These are phyloP conservation scores for Numenius arquata DNA, from an alignment of 2,113 vertebrate species.

Conservation along the genomic window DNA sequence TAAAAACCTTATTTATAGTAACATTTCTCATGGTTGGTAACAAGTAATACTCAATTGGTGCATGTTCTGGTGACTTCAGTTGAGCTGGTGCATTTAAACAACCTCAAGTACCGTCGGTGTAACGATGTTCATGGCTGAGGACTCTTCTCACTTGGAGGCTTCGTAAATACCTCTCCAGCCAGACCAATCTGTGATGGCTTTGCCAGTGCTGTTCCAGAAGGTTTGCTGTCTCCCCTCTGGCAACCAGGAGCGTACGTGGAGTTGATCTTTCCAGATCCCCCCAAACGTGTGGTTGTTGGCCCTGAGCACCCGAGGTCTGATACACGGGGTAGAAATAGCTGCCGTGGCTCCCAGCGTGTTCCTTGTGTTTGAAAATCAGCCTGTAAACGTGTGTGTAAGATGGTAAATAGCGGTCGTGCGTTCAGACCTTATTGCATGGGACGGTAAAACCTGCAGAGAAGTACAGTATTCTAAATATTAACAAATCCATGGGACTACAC, in stretches of 20 bases:
- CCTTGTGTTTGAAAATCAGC: neutral
- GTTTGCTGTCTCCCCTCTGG: neutral
- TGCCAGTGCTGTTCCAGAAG: too few relatives aligned
- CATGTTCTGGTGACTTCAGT: neutral
- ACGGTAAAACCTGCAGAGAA: neutral
- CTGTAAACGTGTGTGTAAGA: accelerated
- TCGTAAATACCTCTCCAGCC: too few relatives aligned
- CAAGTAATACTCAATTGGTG: neutral
- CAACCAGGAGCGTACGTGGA: accelerated
- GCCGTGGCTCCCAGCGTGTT: neutral
- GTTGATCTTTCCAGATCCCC: neutral
- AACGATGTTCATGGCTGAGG: neutral
- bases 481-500: neutral
- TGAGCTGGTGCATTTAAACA: neutral
- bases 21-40: neutral
- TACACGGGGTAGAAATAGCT: neutral
- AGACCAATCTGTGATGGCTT: neutral
- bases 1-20: too few relatives aligned
- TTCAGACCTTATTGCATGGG: too few relatives aligned
- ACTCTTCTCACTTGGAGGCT: neutral
- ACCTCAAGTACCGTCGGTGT: too few relatives aligned
- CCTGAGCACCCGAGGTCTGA: neutral
- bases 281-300: neutral
- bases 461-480: neutral
- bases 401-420: accelerated